Evolutionary conservation across 35 echinoderm and acorn worm genomes (phyloP).

Genomic region (Anneissia japonica): DNA sequence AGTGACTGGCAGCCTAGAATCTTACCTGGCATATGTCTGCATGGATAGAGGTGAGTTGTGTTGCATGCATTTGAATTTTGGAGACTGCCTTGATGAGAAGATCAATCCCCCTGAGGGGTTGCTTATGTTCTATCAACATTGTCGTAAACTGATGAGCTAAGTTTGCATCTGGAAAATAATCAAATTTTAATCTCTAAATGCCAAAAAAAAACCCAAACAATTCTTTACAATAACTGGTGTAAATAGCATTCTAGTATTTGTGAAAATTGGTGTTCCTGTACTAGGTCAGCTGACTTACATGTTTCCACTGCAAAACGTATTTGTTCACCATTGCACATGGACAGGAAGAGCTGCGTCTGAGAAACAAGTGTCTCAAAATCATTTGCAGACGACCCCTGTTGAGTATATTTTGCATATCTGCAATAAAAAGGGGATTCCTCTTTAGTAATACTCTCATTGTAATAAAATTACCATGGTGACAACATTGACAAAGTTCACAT

Average conservation of each 20-base stretch:
- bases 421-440: neutral
- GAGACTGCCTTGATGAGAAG: constrained; percentile 58
- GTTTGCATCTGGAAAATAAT: constrained; percentile 70
- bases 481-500: neutral
- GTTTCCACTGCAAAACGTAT: constrained; percentile 85
- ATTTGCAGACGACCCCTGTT: constrained; percentile 34
- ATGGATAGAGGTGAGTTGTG: constrained; percentile 87
- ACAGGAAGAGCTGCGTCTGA: constrained; percentile 86
- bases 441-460: too few relatives aligned
- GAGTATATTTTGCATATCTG: constrained; percentile 80
- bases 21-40: constrained; percentile 92
- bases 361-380: constrained; percentile 95
- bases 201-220: neutral
- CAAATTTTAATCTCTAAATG: too few relatives aligned
- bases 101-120: constrained; percentile 69
- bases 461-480: too few relatives aligned
- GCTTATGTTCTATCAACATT: constrained; percentile 72
- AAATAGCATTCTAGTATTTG: too few relatives aligned
- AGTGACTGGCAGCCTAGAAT: neutral
- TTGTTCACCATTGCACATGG: constrained; percentile 95
- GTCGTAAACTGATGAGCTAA: constrained; percentile 75
- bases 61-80: constrained; percentile 80
- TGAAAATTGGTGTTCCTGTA: too few relatives aligned
- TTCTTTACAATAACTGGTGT: neutral
- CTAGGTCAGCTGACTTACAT: constrained; percentile 60